Base-by-base conservation (phyloP, 2,888 invertebrate genomes). In the Archaeoteleia sp. region DNA sequence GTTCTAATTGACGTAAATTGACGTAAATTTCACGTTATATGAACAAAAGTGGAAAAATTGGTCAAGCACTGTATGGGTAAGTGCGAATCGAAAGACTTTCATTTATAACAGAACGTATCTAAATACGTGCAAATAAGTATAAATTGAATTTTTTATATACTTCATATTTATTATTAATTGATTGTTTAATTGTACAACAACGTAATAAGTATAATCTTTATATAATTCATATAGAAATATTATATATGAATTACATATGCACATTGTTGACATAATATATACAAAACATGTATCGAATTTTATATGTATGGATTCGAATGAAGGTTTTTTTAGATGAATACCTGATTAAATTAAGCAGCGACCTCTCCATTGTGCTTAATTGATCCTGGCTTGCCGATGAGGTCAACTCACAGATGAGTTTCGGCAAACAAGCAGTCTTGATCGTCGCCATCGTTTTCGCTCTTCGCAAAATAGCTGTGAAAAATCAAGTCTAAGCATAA, bases 351-450 rank as follows among this genome's bases (percentile, higher is more conserved):
- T 88, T 87, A 53, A 91, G 84, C 23, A 91, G 84, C 3, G 89
- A 87, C 76, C 87, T 88, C 79, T 91, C 91, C 70, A 90, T 89
- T 54, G 89, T 89, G 25, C 89, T 88, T 42, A 91, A 82, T 70
- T 88, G 88, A 62, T 89, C 88, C 71, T 88, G 89, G 73, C 89
- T 86, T 12, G 88, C 87, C 12, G 89, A 87, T 9, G 90, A 90
- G 67, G 90, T 90, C 75, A 91, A 81, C 81, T 91, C 90, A 78
- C 91, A 91, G 60, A 91, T 90, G 68, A 91, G 84, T 83, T 91
- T 91, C 2, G 91, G 90, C 51, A 91, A 84, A 79, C 90, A 91
- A 7, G 89, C 88, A 62, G 88, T 89, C 83, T 90, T 90, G 71
- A 90, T 89, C 7, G 88, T 89, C 58, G 87, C 82, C 80, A 90